Evolutionary conservation across 2,888 invertebrate genomes (phyloP), one percentile per base, ranked within the genome.

Genomic region (Lasioglossum oenotherae): DNA sequence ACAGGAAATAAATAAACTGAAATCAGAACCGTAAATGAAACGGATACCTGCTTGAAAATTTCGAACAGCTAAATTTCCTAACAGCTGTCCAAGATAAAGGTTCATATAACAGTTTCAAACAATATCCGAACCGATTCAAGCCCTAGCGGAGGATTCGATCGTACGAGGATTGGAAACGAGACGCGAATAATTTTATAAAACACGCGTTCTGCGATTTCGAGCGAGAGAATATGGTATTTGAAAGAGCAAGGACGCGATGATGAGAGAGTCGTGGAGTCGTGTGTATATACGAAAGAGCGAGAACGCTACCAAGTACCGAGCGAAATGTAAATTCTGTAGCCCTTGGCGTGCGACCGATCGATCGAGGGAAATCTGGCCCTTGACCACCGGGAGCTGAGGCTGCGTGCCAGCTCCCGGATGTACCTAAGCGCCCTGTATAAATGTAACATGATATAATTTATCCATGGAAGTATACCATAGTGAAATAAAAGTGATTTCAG

Each of bases 401-500:
- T 77, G 88, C 78, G 76, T 86, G 73, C 75, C 81, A 53, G 69
- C 85, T 78, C 87, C 84, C 77, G 81, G 86, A 84, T 85, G 91
- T 93, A 92, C 90, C 92, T 93, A 92, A 90, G 89, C 90, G 92
- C 91, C 91, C 92, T 94, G 94, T 95, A 95, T 94, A 94, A 95
- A 94, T 94, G 94, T 94, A 95, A 94, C 91, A 94, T 94, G 93
- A 94, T 78, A 78, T 94, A 94, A 94, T 94, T 94, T 94, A 94
- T 94, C 94, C 93, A 93, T 93, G 92, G 91, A 94, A 93, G 92
- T 93, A 93, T 91, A 93, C 92, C 92, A 94, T 93, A 94, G 94
- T 90, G 91, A 93, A 95, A 94, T 94, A 95, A 95, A 95, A 93
- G 88, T 93, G 93, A 94, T 95, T 94, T 94, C 94, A 94, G 93